Evolutionary conservation across 2,797 vertebrate genomes (phyloP).

Genomic region (Argyrosomus regius): DNA sequence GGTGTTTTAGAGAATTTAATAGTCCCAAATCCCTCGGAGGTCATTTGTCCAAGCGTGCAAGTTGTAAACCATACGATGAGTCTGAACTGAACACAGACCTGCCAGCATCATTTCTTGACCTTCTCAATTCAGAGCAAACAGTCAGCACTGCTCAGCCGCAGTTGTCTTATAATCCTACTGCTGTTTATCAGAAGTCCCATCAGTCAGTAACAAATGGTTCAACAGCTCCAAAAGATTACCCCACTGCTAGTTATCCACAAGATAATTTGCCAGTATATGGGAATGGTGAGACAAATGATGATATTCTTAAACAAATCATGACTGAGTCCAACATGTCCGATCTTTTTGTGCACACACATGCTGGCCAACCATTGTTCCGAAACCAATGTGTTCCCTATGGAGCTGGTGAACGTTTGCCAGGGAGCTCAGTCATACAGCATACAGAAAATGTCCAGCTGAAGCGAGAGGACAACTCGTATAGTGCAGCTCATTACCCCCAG

Average conservation of each 20-base stretch:
- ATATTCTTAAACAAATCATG: slow-evolving; percentile 91
- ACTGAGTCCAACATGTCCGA: slow-evolving; percentile 87
- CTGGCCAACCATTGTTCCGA: slow-evolving; percentile 80
- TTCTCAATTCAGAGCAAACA: slow-evolving; percentile 92
- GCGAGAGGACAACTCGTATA: slow-evolving; percentile 69
- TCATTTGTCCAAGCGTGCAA: slow-evolving; percentile 93
- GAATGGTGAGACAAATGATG: slow-evolving; percentile 83
- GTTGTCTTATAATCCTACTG: slow-evolving; percentile 83
- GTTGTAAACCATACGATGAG: slow-evolving; percentile 92
- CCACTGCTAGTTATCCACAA: slow-evolving; percentile 83
- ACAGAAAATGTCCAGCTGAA: slow-evolving; percentile 80
- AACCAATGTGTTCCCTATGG: slow-evolving; percentile 61
- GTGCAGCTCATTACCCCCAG: slow-evolving; percentile 80
- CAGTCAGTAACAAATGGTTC: slow-evolving; percentile 84
- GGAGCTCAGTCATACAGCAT: slow-evolving; percentile 84
- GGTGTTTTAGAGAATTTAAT: slow-evolving; percentile 93
- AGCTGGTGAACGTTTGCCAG: slow-evolving; percentile 65
- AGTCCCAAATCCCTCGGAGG: slow-evolving; percentile 96
- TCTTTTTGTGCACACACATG: slow-evolving; percentile 82
- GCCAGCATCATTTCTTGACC: slow-evolving; percentile 91
- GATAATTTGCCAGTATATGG: slow-evolving; percentile 76
- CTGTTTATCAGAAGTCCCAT: slow-evolving; percentile 84
- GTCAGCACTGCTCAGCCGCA: slow-evolving; percentile 81
- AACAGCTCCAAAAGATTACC: slow-evolving; percentile 81
- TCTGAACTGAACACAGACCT: slow-evolving; percentile 88